Conservation (phyloP, 2,797 vertebrate genomes). For the Limnodromus scolopaceus region DNA sequence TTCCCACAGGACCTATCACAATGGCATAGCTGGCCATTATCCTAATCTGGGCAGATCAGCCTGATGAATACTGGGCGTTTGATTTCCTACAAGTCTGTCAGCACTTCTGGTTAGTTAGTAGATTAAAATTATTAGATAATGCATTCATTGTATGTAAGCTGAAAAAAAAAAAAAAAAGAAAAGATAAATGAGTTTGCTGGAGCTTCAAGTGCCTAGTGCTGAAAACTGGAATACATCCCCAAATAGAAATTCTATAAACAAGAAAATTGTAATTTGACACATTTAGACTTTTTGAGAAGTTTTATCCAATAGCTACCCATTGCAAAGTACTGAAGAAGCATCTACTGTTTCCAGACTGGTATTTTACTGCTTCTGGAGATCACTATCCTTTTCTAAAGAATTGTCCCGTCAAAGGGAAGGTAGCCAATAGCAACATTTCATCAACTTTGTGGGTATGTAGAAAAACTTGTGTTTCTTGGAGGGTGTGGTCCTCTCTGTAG, state of each 20-base stretch:
- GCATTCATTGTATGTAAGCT: neutral
- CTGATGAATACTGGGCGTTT: neutral
- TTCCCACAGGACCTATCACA: neutral
- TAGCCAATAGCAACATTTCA: neutral
- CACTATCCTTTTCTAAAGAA: neutral
- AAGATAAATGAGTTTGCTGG: neutral
- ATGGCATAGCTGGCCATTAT: constrained; percentile 1
- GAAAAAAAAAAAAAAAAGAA: too few species aligned
- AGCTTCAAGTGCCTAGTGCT: neutral
- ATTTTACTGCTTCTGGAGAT: neutral
- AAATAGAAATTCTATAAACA: neutral
- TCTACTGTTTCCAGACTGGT: neutral
- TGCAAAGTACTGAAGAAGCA: neutral
- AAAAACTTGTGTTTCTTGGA: neutral
- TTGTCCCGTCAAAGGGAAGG: neutral
- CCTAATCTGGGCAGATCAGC: neutral
- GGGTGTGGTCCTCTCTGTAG: neutral
- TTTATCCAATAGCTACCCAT: neutral
- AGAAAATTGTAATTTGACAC: neutral
- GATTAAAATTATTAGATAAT: neutral
- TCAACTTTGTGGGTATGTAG: neutral
- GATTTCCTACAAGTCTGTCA: constrained; percentile 1
- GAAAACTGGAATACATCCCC: neutral
- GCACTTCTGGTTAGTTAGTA: neutral
- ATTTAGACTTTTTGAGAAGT: neutral